phyloP scores from a whole-genome alignment of 92 coral and sea anemone species.

The Heliopora coerulea region DNA sequence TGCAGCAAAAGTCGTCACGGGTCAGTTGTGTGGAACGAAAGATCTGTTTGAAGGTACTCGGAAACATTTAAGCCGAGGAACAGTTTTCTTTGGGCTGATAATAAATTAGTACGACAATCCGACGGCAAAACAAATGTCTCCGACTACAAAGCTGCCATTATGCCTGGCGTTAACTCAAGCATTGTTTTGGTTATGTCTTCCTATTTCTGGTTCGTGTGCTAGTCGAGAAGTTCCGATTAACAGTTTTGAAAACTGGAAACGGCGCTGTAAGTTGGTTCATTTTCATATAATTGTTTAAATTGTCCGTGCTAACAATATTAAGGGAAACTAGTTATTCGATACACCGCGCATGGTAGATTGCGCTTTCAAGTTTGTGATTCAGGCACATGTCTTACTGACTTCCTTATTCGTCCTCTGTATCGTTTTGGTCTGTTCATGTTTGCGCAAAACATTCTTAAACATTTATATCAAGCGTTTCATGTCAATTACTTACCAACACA shows the following conservation, averaged over 20 bases:
- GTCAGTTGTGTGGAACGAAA: too few relatives aligned
- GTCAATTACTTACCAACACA: too few relatives aligned
- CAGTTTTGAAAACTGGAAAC: not conserved
- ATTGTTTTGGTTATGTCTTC: conserved; percentile 5
- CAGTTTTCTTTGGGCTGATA: not conserved
- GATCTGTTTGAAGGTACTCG: not conserved
- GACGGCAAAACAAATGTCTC: not conserved
- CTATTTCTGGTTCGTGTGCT: conserved; percentile 2
- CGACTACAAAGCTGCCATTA: not conserved
- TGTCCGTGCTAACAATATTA: too few relatives aligned
- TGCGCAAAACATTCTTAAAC: too few relatives aligned
- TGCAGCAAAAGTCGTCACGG: too few relatives aligned
- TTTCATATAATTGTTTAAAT: not conserved
- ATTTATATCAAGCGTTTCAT: too few relatives aligned
- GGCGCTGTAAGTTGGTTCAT: not conserved
- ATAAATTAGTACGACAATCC: not conserved
- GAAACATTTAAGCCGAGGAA: not conserved
- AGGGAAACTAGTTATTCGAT: too few relatives aligned
- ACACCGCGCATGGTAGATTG: too few relatives aligned
- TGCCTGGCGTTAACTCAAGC: not conserved
- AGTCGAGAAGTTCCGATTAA: not conserved
- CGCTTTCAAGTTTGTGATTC: too few relatives aligned
- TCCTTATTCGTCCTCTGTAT: too few relatives aligned
- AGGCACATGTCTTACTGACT: too few relatives aligned
- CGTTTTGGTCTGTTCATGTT: too few relatives aligned